A percentile compares a stretch with the other conserved stretches of the same genome.
phyloP scores from a whole-genome alignment of 2,113 vertebrate species.

The Aleadryas rufinucha region DNA sequence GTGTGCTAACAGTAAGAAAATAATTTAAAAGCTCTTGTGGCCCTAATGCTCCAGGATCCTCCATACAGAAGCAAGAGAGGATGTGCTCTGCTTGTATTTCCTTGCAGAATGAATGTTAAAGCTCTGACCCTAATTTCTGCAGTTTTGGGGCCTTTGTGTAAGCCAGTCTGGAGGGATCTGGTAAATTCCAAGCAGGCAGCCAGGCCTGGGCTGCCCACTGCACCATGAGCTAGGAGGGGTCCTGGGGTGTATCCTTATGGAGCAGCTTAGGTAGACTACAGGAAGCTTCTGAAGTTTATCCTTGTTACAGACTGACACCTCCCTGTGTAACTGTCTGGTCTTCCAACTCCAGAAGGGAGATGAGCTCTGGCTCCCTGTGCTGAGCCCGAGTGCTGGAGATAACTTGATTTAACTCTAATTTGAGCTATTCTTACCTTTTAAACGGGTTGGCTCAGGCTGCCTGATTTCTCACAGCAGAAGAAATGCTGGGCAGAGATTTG shows the following conservation, averaged over 20 bases:
- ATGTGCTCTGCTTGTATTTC: not conserved
- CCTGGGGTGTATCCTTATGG: not conserved
- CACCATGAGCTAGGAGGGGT: not conserved
- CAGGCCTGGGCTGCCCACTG: not conserved
- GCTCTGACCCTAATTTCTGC: not conserved
- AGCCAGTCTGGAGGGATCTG: not conserved
- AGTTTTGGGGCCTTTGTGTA: not conserved
- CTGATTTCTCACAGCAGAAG: not conserved
- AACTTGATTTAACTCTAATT: not conserved
- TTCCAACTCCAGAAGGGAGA: not conserved
- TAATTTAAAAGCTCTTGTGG: not conserved
- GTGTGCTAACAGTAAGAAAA: not conserved
- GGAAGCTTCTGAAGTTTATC: not conserved
- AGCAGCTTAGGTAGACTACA: not conserved
- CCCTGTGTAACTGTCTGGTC: not conserved
- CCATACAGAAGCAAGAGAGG: not conserved
- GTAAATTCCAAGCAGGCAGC: not conserved
- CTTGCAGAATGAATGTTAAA: not conserved
- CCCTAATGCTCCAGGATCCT: not conserved
- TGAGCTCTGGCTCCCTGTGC: not conserved
- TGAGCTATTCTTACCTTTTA: not conserved
- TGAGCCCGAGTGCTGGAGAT: not conserved
- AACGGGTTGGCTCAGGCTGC: not conserved
- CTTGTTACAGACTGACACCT: not conserved
- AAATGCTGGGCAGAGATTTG: not conserved